Base-by-base conservation (phyloP, 1,140 invertebrate species). In the Sinella curviseta region DNA sequence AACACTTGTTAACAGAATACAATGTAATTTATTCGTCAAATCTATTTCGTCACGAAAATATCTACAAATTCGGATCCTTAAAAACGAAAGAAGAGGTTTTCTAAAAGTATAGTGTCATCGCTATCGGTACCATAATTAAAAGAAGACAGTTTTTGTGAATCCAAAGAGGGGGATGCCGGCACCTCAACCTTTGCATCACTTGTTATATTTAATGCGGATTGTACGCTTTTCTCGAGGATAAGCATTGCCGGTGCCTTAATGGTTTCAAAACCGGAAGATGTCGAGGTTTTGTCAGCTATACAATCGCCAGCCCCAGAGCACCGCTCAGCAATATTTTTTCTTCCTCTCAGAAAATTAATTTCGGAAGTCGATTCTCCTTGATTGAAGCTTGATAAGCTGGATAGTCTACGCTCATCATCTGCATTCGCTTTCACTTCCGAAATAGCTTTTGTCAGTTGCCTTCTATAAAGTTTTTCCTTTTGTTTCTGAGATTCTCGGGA, bases 51-150 rank as follows among this genome's bases (percentile, higher is more conserved):
- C n/a, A 54, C n/a, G 48, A 14, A 54, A 16, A 14, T 54, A 54
- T 54, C n/a, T 54, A 54, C 48, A 54, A 54, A 54, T 54, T 16
- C 48, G n/a, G n/a, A 16, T 54, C 20, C 24, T 33, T 70, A 70
- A 33, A 70, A 70, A 14, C 65, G 65, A 33, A 70, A 70, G 65
- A 70, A 70, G 14, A 70, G 31, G 24, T 33, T 70, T 24, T 70
- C 65, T n/a, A 70, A 33, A 14, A 70, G 2, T 70, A 30, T 16
- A 8, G 14, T 70, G 12, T 70, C 65, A 65, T 65, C 26, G 24
- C 8, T 12, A 48, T 48, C 39, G 20, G 39, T 20, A 12, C n/a
- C n/a, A n/a, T n/a, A n/a, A n/a, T n/a, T n/a, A n/a, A n/a, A n/a
- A n/a, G n/a, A n/a, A n/a, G n/a, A n/a, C n/a, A n/a, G n/a, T n/a